Evolutionary conservation across 1,140 invertebrate genomes (phyloP).

Genomic region (Rhyacophila brunnea): DNA sequence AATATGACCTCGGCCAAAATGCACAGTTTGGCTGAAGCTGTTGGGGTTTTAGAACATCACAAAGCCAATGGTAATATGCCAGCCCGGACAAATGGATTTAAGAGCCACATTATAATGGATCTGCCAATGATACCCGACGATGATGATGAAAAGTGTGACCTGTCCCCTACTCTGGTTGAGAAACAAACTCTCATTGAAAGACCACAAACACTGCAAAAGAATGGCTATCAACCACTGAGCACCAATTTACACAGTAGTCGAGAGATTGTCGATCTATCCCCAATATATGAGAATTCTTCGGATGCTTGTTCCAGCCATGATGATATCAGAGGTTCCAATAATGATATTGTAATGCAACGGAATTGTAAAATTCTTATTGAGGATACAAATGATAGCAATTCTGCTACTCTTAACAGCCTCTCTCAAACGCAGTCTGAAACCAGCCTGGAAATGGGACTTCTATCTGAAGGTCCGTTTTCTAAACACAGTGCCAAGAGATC

Average conservation of each 20-base stretch:
- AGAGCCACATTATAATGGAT: constrained; percentile 53
- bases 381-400: constrained; percentile 49
- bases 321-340: constrained; percentile 43
- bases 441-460: constrained; percentile 51
- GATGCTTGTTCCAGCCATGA: constrained; percentile 54
- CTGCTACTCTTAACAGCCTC: constrained; percentile 48
- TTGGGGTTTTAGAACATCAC: constrained; percentile 49
- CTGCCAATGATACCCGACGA: constrained; percentile 53
- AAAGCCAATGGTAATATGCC: constrained; percentile 47
- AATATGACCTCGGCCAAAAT: constrained; percentile 47
- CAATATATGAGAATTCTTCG: constrained; percentile 54
- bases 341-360: constrained; percentile 46
- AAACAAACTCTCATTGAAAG: constrained; percentile 27
- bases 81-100: constrained; percentile 52
- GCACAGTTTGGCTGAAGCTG: constrained; percentile 44
- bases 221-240: constrained; percentile 50
- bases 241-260: constrained; percentile 44
- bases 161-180: constrained; percentile 37
- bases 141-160: constrained; percentile 47
- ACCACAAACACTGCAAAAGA: constrained; percentile 42
- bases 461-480: constrained; percentile 44
- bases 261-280: constrained; percentile 53
- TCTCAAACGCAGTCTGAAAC: constrained; percentile 54
- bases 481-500: constrained; percentile 56
- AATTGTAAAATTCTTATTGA: constrained; percentile 45